Conservation (phyloP, 2,113 vertebrate genomes). For the Stegostoma tigrinum region DNA sequence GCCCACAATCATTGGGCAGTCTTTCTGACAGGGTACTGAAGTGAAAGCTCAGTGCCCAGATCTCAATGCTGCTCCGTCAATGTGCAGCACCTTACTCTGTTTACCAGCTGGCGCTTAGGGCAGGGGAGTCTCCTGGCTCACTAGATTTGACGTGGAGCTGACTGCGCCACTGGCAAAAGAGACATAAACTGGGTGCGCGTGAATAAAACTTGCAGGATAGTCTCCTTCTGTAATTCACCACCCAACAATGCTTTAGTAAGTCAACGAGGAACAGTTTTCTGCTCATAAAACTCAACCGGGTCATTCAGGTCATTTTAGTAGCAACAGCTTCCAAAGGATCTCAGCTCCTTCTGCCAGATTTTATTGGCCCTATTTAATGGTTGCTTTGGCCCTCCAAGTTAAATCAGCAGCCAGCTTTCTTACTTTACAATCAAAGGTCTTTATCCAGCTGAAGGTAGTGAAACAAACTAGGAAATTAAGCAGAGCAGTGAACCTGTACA, state of each 20-base stretch:
- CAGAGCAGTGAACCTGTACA: background rate
- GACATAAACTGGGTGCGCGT: background rate
- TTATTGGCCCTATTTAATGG: background rate
- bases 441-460: background rate
- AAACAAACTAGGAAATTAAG: background rate
- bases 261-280: background rate
- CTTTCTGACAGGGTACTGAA: background rate
- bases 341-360: background rate
- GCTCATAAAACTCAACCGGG: background rate
- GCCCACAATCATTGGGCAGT: background rate
- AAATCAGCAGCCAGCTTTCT: background rate
- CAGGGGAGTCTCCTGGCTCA: too few species aligned
- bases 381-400: background rate
- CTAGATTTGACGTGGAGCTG: too few species aligned
- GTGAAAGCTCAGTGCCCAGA: background rate
- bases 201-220: background rate
- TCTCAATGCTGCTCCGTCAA: background rate
- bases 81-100: background rate
- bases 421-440: background rate
- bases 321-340: background rate
- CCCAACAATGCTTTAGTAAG: background rate
- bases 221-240: background rate
- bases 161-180: background rate
- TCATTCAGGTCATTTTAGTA: background rate
- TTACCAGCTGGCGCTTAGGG: background rate